A percentile compares a stretch with the other conserved stretches of the same genome.
phyloP scores from a whole-genome alignment of 2,888 invertebrate species.

The Bruchidius siliquastri region DNA sequence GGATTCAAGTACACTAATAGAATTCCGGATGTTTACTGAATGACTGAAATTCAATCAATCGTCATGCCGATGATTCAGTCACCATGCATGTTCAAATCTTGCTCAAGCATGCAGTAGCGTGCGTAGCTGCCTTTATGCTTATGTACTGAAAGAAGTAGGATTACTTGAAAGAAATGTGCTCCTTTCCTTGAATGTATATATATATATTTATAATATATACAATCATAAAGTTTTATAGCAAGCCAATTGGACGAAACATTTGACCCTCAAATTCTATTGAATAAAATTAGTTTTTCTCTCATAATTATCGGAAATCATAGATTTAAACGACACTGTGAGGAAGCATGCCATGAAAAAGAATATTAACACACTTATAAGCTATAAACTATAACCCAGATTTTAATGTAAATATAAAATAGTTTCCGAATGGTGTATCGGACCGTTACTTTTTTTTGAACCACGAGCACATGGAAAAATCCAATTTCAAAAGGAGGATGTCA shows the following conservation, averaged over 20 bases:
- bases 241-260: neutral
- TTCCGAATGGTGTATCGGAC: neutral
- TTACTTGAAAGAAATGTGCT: too few relatives aligned
- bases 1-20: too few relatives aligned
- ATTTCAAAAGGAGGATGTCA: neutral
- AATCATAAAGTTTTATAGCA: too few relatives aligned
- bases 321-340: neutral
- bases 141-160: too few relatives aligned
- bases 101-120: too few relatives aligned
- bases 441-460: neutral
- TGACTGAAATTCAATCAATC: too few relatives aligned
- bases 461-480: neutral
- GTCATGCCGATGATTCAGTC: too few relatives aligned
- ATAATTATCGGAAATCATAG: neutral
- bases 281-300: neutral
- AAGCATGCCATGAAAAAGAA: neutral
- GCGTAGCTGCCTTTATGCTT: too few relatives aligned
- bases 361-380: conserved; percentile 1
- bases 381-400: neutral
- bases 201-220: neutral
- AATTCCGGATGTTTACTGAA: too few relatives aligned
- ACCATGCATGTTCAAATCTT: too few relatives aligned
- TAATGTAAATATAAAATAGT: neutral
- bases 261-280: neutral
- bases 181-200: neutral